Conservation (phyloP, 1,140 invertebrate species). For the Anastrepha ludens region DNA sequence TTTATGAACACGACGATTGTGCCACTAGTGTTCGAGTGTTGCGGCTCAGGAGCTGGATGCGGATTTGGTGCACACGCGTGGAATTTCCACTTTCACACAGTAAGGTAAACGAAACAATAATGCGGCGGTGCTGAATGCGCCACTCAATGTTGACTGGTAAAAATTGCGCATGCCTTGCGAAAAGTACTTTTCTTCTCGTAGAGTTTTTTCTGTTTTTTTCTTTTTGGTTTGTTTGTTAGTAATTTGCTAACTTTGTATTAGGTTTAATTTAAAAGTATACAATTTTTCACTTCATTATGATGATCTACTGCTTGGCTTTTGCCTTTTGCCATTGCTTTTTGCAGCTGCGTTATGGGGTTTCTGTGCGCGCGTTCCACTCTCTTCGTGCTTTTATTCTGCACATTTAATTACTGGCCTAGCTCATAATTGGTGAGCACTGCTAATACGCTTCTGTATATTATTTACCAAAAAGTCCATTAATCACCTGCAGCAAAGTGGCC, state of each 20-base stretch:
- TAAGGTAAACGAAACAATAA: neutral
- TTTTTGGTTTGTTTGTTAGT: neutral
- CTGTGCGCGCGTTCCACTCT: neutral
- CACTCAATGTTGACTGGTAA: neutral
- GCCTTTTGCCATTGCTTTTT: neutral
- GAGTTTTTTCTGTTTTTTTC: neutral
- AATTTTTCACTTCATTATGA: conserved; percentile 4
- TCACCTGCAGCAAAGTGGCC: conserved; percentile 27
- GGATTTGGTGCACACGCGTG: neutral
- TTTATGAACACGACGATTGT: conserved; percentile 17
- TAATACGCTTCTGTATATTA: conserved; percentile 35
- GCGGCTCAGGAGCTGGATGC: too few relatives aligned
- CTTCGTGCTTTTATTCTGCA: neutral
- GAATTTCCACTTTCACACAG: conserved; percentile 46
- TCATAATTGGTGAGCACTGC: conserved; percentile 20
- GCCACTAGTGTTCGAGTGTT: neutral
- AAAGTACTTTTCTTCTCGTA: conserved; percentile 40
- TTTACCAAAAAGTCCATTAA: conserved; percentile 36
- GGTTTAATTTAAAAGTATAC: neutral
- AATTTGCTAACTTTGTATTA: neutral
- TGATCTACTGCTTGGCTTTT: neutral
- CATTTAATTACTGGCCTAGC: conserved; percentile 24
- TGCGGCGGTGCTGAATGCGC: neutral
- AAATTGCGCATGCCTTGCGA: neutral
- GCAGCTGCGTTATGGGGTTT: neutral